Percentiles rank a stretch among this genome's conserved stretches.
phyloP scores from a whole-genome alignment of 1,140 invertebrate genomes.

The Drosophila guanche region DNA sequence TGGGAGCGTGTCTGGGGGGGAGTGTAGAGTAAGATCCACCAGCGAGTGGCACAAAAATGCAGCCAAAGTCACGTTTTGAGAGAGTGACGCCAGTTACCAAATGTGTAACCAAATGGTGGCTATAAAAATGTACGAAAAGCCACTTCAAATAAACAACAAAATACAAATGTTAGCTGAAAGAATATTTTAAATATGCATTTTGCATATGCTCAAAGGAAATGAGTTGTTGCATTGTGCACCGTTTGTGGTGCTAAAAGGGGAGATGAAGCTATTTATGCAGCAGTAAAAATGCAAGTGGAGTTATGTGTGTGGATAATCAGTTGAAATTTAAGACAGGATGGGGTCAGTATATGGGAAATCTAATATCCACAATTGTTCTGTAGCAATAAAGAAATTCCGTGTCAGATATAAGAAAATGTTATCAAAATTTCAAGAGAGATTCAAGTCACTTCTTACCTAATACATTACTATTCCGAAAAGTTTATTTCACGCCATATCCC shows the following conservation, averaged over 20 bases:
- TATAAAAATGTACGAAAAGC: conserved; percentile 55
- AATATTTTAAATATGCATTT: conserved; percentile 57
- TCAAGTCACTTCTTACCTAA: no score
- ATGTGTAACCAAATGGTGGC: conserved; percentile 65
- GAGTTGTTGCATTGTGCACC: conserved; percentile 36
- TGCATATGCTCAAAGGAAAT: conserved; percentile 50
- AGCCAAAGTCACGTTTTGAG: conserved; percentile 73
- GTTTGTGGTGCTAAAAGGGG: conserved; percentile 1
- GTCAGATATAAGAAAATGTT: no score
- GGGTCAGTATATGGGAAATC: no score
- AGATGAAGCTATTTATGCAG: conserved; percentile 9
- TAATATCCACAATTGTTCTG: no score
- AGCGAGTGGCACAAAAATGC: conserved; percentile 63
- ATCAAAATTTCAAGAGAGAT: no score
- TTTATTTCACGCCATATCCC: no score
- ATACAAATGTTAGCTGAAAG: conserved; percentile 47
- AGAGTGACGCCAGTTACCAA: conserved; percentile 49
- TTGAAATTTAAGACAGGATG: no score
- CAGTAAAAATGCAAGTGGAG: no score
- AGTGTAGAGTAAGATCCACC: conserved; percentile 14
- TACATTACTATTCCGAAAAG: no score
- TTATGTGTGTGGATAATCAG: no score
- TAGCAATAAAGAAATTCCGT: no score
- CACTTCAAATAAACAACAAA: conserved; percentile 30
- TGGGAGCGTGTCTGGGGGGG: conserved; percentile 3